Percentiles rank a stretch among this genome's conserved stretches.
phyloP scores from a whole-genome alignment of 37 sponge, comb jelly and placozoan genomes.

The Aplysina aerophoba region DNA sequence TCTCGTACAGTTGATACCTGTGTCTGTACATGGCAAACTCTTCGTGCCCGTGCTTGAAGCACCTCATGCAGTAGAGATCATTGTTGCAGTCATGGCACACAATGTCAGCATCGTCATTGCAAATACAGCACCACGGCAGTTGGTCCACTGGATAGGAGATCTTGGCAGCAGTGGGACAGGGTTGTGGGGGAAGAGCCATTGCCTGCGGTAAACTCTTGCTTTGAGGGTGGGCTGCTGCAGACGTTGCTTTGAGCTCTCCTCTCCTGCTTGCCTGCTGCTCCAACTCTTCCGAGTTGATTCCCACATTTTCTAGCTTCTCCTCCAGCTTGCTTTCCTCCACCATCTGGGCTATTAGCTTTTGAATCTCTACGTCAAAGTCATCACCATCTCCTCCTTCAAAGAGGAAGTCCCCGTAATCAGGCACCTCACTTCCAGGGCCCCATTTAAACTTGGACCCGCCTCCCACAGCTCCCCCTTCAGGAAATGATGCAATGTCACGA shows the following conservation, averaged over 20 bases:
- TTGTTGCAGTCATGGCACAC: slow-evolving; percentile 87
- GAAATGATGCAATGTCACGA: neutral
- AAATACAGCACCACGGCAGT: slow-evolving; percentile 96
- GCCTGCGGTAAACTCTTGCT: neutral
- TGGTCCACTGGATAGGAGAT: slow-evolving; percentile 56
- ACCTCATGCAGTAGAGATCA: slow-evolving; percentile 91
- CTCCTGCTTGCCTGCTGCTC: neutral
- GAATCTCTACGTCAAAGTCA: slow-evolving; percentile 50
- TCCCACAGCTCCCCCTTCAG: slow-evolving; percentile 12
- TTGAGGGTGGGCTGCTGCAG: neutral
- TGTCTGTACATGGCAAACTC: slow-evolving; percentile 85
- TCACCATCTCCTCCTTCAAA: neutral
- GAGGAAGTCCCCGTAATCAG: neutral
- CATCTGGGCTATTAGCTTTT: slow-evolving; percentile 64
- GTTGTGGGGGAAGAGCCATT: neutral
- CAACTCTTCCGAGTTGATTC: slow-evolving; percentile 11
- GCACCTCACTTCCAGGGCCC: neutral
- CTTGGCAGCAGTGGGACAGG: neutral
- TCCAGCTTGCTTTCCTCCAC: slow-evolving; percentile 71
- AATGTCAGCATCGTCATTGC: slow-evolving; percentile 87
- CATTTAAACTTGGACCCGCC: slow-evolving; percentile 12
- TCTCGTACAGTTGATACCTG: slow-evolving; percentile 49
- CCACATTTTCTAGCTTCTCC: slow-evolving; percentile 55
- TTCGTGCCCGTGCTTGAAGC: slow-evolving; percentile 91
- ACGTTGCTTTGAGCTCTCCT: neutral